These are phyloP conservation scores for Dipodomys stephensi DNA, from an alignment of 2,113 vertebrate species.

Conservation along the genomic window DNA sequence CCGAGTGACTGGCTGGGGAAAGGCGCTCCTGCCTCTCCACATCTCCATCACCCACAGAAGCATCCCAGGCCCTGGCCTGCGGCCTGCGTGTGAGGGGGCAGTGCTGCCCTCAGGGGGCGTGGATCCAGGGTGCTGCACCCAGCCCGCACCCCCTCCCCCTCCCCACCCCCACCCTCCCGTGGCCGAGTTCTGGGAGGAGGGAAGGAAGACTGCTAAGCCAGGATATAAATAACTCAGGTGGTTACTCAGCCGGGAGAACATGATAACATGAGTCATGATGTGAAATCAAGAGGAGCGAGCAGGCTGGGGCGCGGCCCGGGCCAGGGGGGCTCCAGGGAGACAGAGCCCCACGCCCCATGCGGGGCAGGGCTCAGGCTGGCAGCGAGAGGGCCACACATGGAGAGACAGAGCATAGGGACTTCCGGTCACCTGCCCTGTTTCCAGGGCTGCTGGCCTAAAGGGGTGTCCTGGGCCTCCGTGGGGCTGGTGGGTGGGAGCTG, in stretches of 20 bases:
- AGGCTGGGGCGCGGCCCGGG: not conserved
- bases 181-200: slow-evolving; percentile 78
- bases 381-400: not conserved
- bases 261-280: slow-evolving; percentile 88
- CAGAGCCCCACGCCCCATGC: fast-evolving
- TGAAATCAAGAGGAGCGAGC: slow-evolving; percentile 78
- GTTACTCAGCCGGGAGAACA: slow-evolving; percentile 89
- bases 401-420: not conserved
- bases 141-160: slow-evolving; percentile 72
- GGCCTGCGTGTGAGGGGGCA: not conserved
- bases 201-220: slow-evolving; percentile 87
- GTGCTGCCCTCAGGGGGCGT: slow-evolving; percentile 71
- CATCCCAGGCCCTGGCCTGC: too few species aligned
- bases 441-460: not conserved
- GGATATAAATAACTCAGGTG: slow-evolving; percentile 90
- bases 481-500: not conserved
- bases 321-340: not conserved
- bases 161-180: slow-evolving; percentile 80
- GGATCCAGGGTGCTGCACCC: slow-evolving; percentile 71
- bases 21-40: slow-evolving; percentile 85
- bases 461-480: not conserved
- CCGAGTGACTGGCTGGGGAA: slow-evolving; percentile 87
- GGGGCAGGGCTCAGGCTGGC: not conserved
- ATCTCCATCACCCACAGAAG: not conserved
- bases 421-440: not conserved